Evolutionary conservation across 2,888 invertebrate species (phyloP), one percentile per base, ranked within the genome.

Genomic region (Cephus pygmeus): DNA sequence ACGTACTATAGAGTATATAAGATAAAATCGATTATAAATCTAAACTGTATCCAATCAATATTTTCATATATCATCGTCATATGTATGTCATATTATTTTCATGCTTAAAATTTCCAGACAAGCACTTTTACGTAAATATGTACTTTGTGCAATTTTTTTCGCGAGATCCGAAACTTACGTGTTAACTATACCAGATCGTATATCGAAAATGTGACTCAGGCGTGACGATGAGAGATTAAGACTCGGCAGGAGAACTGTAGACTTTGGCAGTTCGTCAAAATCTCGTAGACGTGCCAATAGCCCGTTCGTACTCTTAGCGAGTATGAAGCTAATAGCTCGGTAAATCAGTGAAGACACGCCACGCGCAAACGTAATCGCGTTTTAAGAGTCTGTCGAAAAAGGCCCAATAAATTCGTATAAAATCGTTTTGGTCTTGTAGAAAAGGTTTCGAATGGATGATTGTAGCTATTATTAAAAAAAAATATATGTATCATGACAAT

Each of bases 341-440:
- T 82, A 83, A 86, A 79, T 84, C 85, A 82, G 76, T 56, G 76
- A 40, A 76, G 79, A 81, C 79, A 78, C 74, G 73, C 79, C 69
- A 40, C 40, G 73, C 35, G 69, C 75, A 71, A 75, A 68, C 73
- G 31, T 77, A 78, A 78, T 78, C 78, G 78, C 69, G 34, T 78
- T 76, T 78, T 73, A 78, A 78, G 75, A 71, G 31, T 31, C 31
- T 23, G 31, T 71, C 34, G 56, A 56, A 56, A 56, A 23, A 6
- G 23, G 2, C 15, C 23, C 23, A 56, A 56, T 56, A 56, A 9
- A 15, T 56, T 56, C 56, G 15, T 9, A 23, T 23, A 56, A 56
- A 56, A 23, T 56, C 85, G 1, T 93, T 93, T 9, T 85, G 88
- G 1, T 92, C 92, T 34, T 88, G 86, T 0, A 92, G 92, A 56